These are phyloP conservation scores for Ophiothrix spiculata DNA, from an alignment of 35 echinoderm and acorn worm species.

Conservation along the genomic window DNA sequence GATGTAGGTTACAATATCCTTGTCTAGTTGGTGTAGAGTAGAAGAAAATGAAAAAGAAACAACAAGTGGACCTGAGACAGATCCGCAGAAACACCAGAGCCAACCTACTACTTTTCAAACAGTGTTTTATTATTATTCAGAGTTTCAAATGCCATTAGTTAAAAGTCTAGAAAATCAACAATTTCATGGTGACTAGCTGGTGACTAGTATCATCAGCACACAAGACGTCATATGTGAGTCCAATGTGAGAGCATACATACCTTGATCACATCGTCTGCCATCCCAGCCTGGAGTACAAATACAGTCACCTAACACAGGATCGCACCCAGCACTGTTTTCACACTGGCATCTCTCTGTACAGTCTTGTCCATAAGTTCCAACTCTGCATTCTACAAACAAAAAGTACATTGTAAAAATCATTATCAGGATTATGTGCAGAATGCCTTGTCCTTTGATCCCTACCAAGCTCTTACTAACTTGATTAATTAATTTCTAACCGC, in stretches of 20 bases:
- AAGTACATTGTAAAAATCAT: background rate
- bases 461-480: background rate
- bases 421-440: background rate
- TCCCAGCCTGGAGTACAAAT: constrained; percentile 79
- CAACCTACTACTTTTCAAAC: too few species aligned
- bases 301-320: constrained; percentile 79
- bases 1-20: too few species aligned
- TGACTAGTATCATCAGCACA: background rate
- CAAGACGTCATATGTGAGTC: background rate
- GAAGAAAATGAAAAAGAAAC: too few species aligned
- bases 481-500: background rate
- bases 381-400: constrained; percentile 63
- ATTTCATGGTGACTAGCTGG: too few species aligned
- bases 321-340: constrained; percentile 89
- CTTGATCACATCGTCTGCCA: constrained; percentile 60
- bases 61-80: too few species aligned
- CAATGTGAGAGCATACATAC: too few species aligned
- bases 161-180: too few species aligned
- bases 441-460: background rate
- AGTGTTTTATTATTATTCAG: background rate
- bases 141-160: background rate
- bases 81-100: too few species aligned
- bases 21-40: too few species aligned
- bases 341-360: constrained; percentile 65
- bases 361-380: constrained; percentile 65